These are phyloP conservation scores for Onychorhynchus coronatus DNA, from an alignment of 2,113 vertebrate species.

Conservation along the genomic window DNA sequence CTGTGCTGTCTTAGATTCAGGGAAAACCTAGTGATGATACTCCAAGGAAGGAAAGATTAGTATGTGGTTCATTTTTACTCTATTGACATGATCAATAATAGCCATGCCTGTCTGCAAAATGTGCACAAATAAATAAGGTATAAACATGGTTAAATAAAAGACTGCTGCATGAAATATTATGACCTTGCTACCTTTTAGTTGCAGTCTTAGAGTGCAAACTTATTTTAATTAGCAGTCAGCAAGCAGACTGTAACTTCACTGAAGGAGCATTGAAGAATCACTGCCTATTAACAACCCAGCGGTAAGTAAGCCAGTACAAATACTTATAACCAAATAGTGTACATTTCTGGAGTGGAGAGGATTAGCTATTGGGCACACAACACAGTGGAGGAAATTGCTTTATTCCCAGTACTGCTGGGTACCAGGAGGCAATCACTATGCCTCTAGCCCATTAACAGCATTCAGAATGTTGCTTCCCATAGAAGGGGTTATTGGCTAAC, in stretches of 20 bases:
- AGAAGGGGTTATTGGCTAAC: slow-evolving; percentile 89
- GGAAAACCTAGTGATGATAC: background rate
- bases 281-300: slow-evolving; percentile 88
- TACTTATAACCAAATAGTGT: slow-evolving; percentile 89
- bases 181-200: slow-evolving; percentile 81
- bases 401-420: slow-evolving; percentile 88
- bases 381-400: slow-evolving; percentile 88
- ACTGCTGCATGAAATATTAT: slow-evolving; percentile 73
- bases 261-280: slow-evolving; percentile 86
- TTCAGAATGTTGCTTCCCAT: slow-evolving; percentile 84
- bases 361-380: slow-evolving; percentile 88
- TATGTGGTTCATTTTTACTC: slow-evolving; percentile 35
- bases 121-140: slow-evolving; percentile 13
- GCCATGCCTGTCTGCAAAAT: slow-evolving; percentile 37
- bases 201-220: slow-evolving; percentile 79
- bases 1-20: background rate
- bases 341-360: slow-evolving; percentile 85
- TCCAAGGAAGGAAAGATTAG: slow-evolving; percentile 7
- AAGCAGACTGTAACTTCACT: slow-evolving; percentile 85
- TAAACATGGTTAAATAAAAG: slow-evolving; percentile 73
- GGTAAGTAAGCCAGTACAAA: slow-evolving; percentile 85
- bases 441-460: slow-evolving; percentile 85
- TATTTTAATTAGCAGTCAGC: slow-evolving; percentile 88
- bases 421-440: slow-evolving; percentile 85
- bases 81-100: slow-evolving; percentile 47